A percentile compares a stretch with the other conserved stretches of the same genome.
Evolutionary conservation across 2,113 vertebrate genomes (phyloP).

Genomic region (Carassius auratus): DNA sequence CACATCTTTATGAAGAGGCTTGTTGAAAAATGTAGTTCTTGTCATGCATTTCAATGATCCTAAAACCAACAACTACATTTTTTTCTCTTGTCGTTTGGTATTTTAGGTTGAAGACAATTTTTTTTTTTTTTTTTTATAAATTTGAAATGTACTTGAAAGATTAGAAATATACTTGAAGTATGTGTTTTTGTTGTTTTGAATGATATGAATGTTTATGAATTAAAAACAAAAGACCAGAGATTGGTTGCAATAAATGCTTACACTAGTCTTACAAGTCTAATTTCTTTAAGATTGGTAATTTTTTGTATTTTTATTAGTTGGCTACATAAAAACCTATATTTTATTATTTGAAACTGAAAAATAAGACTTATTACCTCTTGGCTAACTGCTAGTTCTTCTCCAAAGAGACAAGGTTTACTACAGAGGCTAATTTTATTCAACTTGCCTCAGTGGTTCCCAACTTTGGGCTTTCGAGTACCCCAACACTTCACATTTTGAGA

Average conservation of each 20-base stretch:
- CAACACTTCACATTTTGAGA: not conserved
- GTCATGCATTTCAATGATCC: conserved; percentile 34
- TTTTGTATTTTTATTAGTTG: not conserved
- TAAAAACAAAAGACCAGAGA: too few relatives aligned
- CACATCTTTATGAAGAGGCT: conserved; percentile 38
- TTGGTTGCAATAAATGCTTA: too few relatives aligned
- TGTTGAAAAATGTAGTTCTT: conserved; percentile 35
- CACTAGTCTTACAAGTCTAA: too few relatives aligned
- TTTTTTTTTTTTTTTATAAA: too few relatives aligned
- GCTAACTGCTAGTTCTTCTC: too few relatives aligned
- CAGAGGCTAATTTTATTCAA: not conserved
- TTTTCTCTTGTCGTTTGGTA: not conserved
- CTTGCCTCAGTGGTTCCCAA: not conserved
- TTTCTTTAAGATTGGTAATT: not conserved
- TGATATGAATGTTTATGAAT: too few relatives aligned
- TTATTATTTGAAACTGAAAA: not conserved
- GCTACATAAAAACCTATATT: not conserved
- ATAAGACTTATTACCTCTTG: too few relatives aligned
- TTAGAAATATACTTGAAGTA: not conserved
- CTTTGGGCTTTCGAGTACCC: not conserved
- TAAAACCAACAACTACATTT: conserved; percentile 7
- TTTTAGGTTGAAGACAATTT: not conserved
- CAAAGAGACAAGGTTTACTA: too few relatives aligned
- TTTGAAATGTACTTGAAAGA: too few relatives aligned
- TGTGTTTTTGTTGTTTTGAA: not conserved